Evolutionary conservation across 2,888 invertebrate species (phyloP), one percentile per base, ranked within the genome.

Genomic region (Iselma pallidipennis): DNA sequence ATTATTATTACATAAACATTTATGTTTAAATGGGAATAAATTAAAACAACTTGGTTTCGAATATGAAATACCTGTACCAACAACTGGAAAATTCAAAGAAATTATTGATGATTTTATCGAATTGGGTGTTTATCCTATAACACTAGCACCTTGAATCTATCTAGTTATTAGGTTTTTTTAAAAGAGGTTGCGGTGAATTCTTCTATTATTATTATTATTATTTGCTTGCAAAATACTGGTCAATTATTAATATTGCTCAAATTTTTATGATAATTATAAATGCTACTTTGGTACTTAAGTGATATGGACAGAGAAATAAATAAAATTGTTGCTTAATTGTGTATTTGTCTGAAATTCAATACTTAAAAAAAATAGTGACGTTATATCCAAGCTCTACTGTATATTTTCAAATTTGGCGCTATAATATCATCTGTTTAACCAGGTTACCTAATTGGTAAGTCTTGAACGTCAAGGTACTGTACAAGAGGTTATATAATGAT

Each of bases 81-180:
- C 88, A 6, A 53, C 56, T 2, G 75, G 78, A 3, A 69, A 74
- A 50, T 51, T 80, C 26, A 76, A 71, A 49, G 74, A 91, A 88
- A 88, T 95, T 59, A 82, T 95, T 25, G 86, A 92, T 69, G 95
- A 95, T 82, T 95, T 91, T 76, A 87, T 90, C 52, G 82, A 85
- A 48, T 91, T 94, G 89, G 90, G 91, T 73, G 85, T 95, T 65
- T 95, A 95, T 80, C 95, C 95, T 2, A 86, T 85, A 77, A 89
- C 90, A 55, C 83, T 91, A 49, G 67, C 78, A 72, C 75, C 71
- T 50, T 76, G 72, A 74, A 50, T 29, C 10, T 29, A 25, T n/a
- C 31, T 29, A 61, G 28, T 57, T 60, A 60, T 26, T 3, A 16
- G 2, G 6, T 37, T 16, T 37, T 37, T 7, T 2, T 37, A 16